Percentiles rank a stretch among this genome's conserved stretches.
phyloP scores from a whole-genome alignment of 2,888 invertebrate genomes.

The Amphiduros pacificus region DNA sequence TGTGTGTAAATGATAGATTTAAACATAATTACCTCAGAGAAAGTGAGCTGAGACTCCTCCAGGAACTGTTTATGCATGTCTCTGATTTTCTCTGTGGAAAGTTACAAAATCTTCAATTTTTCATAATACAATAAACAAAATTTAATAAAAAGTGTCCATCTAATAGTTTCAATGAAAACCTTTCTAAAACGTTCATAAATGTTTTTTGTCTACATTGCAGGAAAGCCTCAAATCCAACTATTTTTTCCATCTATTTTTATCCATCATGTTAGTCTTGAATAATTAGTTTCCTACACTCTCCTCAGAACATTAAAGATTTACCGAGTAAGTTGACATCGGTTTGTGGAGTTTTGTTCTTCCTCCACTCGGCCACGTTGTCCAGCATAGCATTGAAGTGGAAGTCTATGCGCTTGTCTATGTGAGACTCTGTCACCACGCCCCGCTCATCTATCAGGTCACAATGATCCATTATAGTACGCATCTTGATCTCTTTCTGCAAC shows the following conservation, averaged over 20 bases:
- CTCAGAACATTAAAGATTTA: too few relatives aligned
- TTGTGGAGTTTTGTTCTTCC: conserved; percentile 27
- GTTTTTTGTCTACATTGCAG: too few relatives aligned
- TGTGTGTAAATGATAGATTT: too few relatives aligned
- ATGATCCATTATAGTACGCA: conserved; percentile 38
- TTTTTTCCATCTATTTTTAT: too few relatives aligned
- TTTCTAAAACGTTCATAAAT: too few relatives aligned
- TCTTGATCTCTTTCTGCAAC: conserved; percentile 19
- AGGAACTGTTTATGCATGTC: conserved; percentile 56
- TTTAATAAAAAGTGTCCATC: too few relatives aligned
- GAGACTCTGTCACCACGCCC: conserved; percentile 44
- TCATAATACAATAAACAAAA: too few relatives aligned
- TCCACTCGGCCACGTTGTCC: conserved; percentile 57
- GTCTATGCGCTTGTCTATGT: conserved; percentile 53
- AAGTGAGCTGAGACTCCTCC: conserved; percentile 49
- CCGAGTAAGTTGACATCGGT: conserved; percentile 44
- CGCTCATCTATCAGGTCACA: conserved; percentile 55
- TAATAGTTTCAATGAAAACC: too few relatives aligned
- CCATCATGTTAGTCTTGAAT: too few relatives aligned
- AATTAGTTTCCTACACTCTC: too few relatives aligned
- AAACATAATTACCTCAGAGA: conserved; percentile 50
- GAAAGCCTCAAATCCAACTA: too few relatives aligned
- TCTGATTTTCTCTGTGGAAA: conserved; percentile 43
- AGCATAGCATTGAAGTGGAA: conserved; percentile 60
- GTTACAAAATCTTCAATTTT: too few relatives aligned